These are phyloP conservation scores for Himalopsyche tibetana DNA, from an alignment of 2,888 invertebrate species.

Conservation along the genomic window DNA sequence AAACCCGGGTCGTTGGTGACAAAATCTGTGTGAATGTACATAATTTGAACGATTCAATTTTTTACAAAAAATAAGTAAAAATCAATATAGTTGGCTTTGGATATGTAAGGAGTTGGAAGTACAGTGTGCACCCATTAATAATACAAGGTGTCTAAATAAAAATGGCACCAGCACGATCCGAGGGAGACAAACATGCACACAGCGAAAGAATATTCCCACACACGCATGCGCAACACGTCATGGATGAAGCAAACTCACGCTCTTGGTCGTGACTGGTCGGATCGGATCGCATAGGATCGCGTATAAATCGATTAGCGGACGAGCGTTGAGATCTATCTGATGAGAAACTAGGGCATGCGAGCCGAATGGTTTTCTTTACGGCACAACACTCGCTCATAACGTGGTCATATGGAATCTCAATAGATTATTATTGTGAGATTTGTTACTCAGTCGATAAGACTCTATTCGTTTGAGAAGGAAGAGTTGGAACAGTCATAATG, in stretches of 20 bases:
- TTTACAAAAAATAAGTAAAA: too few relatives aligned
- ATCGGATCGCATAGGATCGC: slow-evolving; percentile 22
- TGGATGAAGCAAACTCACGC: slow-evolving; percentile 30
- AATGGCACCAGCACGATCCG: background rate
- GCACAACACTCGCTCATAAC: too few relatives aligned
- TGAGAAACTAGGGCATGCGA: background rate
- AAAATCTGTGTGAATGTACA: too few relatives aligned
- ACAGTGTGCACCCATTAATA: slow-evolving; percentile 24
- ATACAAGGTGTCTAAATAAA: background rate
- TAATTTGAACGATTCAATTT: too few relatives aligned
- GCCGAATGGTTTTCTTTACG: too few relatives aligned
- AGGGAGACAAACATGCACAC: slow-evolving; percentile 19
- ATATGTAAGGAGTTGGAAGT: background rate
- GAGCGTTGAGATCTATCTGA: slow-evolving; percentile 12
- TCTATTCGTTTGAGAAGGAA: too few relatives aligned
- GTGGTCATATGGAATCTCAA: too few relatives aligned
- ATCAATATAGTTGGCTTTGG: too few relatives aligned
- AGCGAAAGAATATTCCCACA: slow-evolving; percentile 6
- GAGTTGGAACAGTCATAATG: too few relatives aligned
- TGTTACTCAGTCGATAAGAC: too few relatives aligned
- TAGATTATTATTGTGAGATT: too few relatives aligned
- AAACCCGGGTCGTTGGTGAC: too few relatives aligned
- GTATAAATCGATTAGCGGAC: slow-evolving; percentile 30
- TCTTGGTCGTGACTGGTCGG: slow-evolving; percentile 25
- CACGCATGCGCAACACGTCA: slow-evolving; percentile 26